Conservation (phyloP, 2,797 vertebrate species). For the Oreochromis grahami region DNA sequence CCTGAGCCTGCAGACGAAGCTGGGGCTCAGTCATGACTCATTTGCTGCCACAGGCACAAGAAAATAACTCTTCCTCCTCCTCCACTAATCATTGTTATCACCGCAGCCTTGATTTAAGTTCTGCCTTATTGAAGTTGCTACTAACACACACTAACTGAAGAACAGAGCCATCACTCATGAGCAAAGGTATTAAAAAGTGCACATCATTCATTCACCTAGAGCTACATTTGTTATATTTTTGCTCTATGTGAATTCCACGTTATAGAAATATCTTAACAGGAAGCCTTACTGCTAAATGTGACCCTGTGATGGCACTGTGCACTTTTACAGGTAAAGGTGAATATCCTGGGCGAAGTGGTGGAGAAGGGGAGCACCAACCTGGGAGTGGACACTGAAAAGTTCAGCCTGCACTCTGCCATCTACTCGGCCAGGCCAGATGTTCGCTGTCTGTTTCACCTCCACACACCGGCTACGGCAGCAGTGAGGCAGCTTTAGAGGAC, state of each 20-base stretch:
- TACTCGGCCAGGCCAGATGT: constrained; percentile 90
- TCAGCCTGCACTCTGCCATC: constrained; percentile 91
- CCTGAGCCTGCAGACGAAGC: not conserved
- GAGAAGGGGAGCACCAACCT: constrained; percentile 90
- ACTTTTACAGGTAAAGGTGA: constrained; percentile 88
- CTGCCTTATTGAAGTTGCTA: not conserved
- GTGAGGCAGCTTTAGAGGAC: constrained; percentile 65
- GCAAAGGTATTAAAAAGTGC: not conserved
- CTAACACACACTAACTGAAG: not conserved
- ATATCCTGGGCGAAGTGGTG: constrained; percentile 91
- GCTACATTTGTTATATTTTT: not conserved
- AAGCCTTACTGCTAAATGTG: not conserved
- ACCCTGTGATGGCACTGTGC: not conserved
- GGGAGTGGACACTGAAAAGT: constrained; percentile 79
- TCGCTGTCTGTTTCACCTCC: constrained; percentile 88
- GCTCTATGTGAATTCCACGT: not conserved
- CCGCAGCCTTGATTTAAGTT: not conserved
- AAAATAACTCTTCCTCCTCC: not conserved
- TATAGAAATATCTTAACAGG: not conserved
- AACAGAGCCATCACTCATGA: not conserved
- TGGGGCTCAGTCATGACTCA: not conserved
- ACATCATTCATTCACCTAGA: not conserved
- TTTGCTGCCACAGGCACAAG: not conserved
- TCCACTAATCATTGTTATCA: not conserved
- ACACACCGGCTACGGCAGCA: constrained; percentile 87